These are phyloP conservation scores for Microcebus murinus DNA, from an alignment of 2,113 vertebrate genomes.

Conservation along the genomic window DNA sequence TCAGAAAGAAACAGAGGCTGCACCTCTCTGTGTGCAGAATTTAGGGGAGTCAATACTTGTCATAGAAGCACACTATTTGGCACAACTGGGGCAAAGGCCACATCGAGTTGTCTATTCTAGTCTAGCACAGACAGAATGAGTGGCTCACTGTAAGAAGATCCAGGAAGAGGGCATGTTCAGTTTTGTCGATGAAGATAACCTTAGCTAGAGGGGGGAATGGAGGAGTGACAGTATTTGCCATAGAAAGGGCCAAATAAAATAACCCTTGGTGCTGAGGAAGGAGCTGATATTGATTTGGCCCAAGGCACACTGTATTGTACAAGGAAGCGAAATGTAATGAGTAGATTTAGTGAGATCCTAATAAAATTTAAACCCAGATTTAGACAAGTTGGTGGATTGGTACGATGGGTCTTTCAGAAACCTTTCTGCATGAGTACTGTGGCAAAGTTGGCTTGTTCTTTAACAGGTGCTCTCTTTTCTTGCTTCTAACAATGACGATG, in stretches of 20 bases:
- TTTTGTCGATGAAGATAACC: background rate
- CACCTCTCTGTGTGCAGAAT: background rate
- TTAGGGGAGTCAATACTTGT: background rate
- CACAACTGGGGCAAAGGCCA: background rate
- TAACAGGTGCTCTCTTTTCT: background rate
- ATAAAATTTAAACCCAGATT: background rate
- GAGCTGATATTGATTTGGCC: background rate
- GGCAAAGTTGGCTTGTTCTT: background rate
- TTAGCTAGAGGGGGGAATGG: background rate
- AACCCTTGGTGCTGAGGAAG: background rate
- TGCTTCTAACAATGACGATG: background rate
- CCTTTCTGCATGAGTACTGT: background rate
- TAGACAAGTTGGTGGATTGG: background rate
- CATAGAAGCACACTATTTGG: background rate
- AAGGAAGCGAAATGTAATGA: background rate
- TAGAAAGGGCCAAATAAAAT: background rate
- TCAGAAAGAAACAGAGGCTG: background rate
- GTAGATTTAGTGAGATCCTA: background rate
- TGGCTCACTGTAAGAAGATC: background rate
- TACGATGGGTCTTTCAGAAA: background rate
- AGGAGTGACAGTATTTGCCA: background rate
- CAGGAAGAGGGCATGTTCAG: background rate
- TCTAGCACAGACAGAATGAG: background rate
- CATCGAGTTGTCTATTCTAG: background rate
- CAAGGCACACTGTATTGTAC: background rate